phyloP scores from a whole-genome alignment of 2,888 invertebrate genomes.

The Sarcophaga variegata region DNA sequence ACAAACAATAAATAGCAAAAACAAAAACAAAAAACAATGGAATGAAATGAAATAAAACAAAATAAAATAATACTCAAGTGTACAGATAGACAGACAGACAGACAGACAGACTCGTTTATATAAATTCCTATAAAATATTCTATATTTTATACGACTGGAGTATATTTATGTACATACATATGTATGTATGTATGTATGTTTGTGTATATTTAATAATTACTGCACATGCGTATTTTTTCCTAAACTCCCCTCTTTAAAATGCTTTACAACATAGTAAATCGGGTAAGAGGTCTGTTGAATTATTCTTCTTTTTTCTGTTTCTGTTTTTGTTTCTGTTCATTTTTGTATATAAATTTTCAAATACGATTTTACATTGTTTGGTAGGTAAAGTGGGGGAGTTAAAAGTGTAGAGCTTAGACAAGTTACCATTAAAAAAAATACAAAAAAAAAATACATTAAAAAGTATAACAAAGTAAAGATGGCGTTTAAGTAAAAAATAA shows the following conservation, averaged over 20 bases:
- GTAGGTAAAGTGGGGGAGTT: constrained; percentile 14
- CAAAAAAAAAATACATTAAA: constrained; percentile 3
- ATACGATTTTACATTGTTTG: constrained; percentile 27
- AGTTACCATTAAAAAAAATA: not conserved
- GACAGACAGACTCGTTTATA: not conserved
- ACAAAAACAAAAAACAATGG: not conserved
- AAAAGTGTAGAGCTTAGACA: not conserved
- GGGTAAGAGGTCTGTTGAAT: constrained; percentile 28
- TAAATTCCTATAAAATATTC: constrained; percentile 52
- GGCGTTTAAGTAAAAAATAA: constrained; percentile 58
- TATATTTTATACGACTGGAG: constrained; percentile 5
- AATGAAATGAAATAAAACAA: not conserved
- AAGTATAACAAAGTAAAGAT: constrained; percentile 65
- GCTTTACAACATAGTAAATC: constrained; percentile 17
- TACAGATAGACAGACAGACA: constrained; percentile 2
- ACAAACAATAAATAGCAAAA: constrained; percentile 32
- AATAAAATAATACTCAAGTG: constrained; percentile 46
- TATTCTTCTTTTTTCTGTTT: not conserved
- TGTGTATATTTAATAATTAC: constrained; percentile 78
- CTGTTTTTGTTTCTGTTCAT: not conserved
- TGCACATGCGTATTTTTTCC: constrained; percentile 76
- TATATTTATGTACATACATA: constrained; percentile 10
- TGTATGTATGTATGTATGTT: constrained; percentile 61
- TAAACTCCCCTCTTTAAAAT: constrained; percentile 49
- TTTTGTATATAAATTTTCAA: not conserved